phyloP scores from a whole-genome alignment of 2,113 vertebrate genomes.

The Lepus europaeus region DNA sequence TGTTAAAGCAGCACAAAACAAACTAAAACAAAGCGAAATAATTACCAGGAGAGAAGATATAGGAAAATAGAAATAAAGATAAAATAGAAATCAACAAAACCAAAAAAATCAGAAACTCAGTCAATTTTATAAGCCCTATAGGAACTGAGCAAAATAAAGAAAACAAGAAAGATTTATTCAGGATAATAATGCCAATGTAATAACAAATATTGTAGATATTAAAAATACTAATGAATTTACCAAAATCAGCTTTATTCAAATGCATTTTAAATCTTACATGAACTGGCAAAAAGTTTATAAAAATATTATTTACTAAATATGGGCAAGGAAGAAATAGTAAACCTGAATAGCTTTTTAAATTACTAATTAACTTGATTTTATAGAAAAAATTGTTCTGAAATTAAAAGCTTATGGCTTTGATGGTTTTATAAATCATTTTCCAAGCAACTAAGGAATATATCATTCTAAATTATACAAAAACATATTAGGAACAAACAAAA shows the following conservation, averaged over 20 bases:
- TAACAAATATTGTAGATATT: neutral
- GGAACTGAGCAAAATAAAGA: neutral
- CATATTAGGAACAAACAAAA: neutral
- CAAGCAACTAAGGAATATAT: neutral
- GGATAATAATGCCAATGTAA: neutral
- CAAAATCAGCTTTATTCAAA: neutral
- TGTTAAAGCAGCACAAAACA: neutral
- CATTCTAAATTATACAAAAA: neutral
- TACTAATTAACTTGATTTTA: neutral
- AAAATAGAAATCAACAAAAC: neutral
- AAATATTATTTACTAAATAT: slow-evolving; percentile 13
- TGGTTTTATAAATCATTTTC: neutral
- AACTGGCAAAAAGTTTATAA: neutral
- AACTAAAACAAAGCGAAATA: neutral
- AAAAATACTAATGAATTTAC: neutral
- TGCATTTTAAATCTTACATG: neutral
- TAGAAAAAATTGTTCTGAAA: neutral
- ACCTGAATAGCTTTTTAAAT: neutral
- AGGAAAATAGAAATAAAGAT: neutral
- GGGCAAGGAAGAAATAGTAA: neutral
- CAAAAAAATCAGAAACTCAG: neutral
- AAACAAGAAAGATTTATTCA: neutral
- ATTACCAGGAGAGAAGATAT: neutral
- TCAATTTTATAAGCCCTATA: neutral
- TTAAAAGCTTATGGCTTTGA: neutral